Percentiles rank a stretch among this genome's conserved stretches.
phyloP scores from a whole-genome alignment of 2,888 invertebrate genomes.

The Coleophora deauratella region DNA sequence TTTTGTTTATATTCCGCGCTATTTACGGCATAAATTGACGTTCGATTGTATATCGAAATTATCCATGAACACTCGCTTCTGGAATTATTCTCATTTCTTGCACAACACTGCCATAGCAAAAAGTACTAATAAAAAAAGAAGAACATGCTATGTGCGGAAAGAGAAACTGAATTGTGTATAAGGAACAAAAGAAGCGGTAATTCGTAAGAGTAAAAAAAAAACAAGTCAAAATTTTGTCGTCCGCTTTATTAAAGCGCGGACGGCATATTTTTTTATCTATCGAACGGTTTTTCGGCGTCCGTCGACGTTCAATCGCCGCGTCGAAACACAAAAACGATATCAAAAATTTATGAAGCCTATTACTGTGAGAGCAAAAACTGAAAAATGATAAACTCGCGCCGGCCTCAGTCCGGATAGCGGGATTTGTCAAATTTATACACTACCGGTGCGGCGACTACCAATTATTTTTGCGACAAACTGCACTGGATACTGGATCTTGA shows the following conservation, averaged over 20 bases:
- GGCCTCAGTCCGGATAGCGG: conserved; percentile 44
- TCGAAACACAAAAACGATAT: conserved; percentile 50
- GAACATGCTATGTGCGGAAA: too few relatives aligned
- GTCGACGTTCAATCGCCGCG: conserved; percentile 19
- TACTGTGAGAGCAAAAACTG: conserved; percentile 52
- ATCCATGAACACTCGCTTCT: background rate
- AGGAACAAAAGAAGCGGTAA: too few relatives aligned
- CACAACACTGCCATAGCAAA: too few relatives aligned
- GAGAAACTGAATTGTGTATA: too few relatives aligned
- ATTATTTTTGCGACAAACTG: conserved; percentile 34
- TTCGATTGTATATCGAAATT: background rate
- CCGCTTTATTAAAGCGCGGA: background rate
- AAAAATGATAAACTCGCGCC: conserved; percentile 47
- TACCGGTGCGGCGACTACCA: conserved; percentile 32
- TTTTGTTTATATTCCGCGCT: conserved; percentile 9
- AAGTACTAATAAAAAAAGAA: too few relatives aligned
- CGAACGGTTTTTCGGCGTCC: conserved; percentile 16
- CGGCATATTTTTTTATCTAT: conserved; percentile 20
- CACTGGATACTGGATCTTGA: too few relatives aligned
- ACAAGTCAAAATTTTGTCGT: background rate
- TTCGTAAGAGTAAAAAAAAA: too few relatives aligned
- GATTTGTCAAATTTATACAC: conserved; percentile 39
- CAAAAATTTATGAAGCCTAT: conserved; percentile 66
- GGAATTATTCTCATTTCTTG: background rate
- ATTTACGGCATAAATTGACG: background rate